Evolutionary conservation across 2,888 invertebrate genomes (phyloP).

Genomic region (Blastobasis adustella): DNA sequence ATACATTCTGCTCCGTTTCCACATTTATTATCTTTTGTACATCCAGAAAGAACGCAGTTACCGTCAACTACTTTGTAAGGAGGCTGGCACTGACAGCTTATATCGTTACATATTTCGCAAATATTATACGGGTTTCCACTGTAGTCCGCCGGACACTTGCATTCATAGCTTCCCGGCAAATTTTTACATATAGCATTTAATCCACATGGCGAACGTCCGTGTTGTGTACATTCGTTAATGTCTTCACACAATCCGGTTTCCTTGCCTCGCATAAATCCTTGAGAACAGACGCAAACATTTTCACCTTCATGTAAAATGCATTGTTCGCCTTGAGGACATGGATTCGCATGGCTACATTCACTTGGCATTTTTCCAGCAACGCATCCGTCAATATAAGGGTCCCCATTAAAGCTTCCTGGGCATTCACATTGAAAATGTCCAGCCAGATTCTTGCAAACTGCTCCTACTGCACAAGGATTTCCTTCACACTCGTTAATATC

Average conservation of each 20-base stretch:
- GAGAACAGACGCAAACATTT: conserved; percentile 91
- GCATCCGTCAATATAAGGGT: conserved; percentile 87
- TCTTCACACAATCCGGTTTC: conserved; percentile 87
- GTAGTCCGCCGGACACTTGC: conserved; percentile 90
- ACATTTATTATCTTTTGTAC: conserved; percentile 86
- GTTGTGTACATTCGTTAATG: conserved; percentile 87
- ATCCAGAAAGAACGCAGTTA: conserved; percentile 89
- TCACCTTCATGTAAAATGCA: conserved; percentile 87
- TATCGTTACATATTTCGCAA: conserved; percentile 89
- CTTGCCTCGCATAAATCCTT: conserved; percentile 87
- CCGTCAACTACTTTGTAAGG: conserved; percentile 90
- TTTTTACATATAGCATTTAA: conserved; percentile 93
- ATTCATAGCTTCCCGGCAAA: conserved; percentile 94
- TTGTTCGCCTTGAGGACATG: conserved; percentile 89
- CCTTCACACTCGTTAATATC: conserved; percentile 91
- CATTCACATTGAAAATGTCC: conserved; percentile 92
- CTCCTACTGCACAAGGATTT: conserved; percentile 88
- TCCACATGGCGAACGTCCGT: conserved; percentile 88
- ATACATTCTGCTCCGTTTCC: conserved; percentile 93
- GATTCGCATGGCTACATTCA: conserved; percentile 82
- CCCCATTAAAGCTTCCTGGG: conserved; percentile 86
- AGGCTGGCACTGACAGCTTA: conserved; percentile 90
- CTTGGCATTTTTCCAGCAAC: conserved; percentile 77
- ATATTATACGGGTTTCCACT: conserved; percentile 92
- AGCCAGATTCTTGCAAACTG: conserved; percentile 91